Evolutionary conservation across 1,140 invertebrate species (phyloP), one percentile per base, ranked within the genome.

Genomic region (Maniola jurtina): DNA sequence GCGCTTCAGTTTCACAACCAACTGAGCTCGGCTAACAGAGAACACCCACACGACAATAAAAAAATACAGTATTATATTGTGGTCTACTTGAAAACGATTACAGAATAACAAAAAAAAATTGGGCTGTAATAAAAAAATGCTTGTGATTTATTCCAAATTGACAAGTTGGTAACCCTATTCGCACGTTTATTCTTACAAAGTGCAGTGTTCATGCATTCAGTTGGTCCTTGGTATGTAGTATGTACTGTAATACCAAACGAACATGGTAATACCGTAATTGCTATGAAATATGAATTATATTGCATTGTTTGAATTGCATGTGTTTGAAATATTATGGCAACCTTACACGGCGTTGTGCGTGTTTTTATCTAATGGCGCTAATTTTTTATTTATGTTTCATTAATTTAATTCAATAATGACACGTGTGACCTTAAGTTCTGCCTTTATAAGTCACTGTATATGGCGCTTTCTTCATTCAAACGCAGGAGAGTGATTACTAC

Each of bases 271-370:
- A 15, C 13, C 36, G n/a, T 61, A 67, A 61, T 61, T 62, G 54
- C 34, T 67, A 45, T 67, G 36, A 61, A 67, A 67, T 67, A 67
- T 67, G 65, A 67, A 67, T 67, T 25, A 45, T 56, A 61, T 55
- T 40, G 25, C 25, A 61, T 66, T 66, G 16, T 60, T 66, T 34
- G 8, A 52, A 25, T 25, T 25, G 14, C 15, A 52, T 25, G 25
- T 8, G 15, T 25, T 52, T 52, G 15, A 10, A 52, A 25, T 45
- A 11, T 45, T 11, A 45, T 1, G 6, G 48, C 10, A 52, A 7
- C 48, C 48, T 52, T 52, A 52, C 14, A 52, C 7, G 48, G 48
- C 13, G 10, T 52, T 52, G 48, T 52, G 25, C 25, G 4, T 16
- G 16, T 3, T 16, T 52, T 15, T 52, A 52, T 52, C 15, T 25